Conservation (phyloP, 2,888 invertebrate species). For the Timema podura region DNA sequence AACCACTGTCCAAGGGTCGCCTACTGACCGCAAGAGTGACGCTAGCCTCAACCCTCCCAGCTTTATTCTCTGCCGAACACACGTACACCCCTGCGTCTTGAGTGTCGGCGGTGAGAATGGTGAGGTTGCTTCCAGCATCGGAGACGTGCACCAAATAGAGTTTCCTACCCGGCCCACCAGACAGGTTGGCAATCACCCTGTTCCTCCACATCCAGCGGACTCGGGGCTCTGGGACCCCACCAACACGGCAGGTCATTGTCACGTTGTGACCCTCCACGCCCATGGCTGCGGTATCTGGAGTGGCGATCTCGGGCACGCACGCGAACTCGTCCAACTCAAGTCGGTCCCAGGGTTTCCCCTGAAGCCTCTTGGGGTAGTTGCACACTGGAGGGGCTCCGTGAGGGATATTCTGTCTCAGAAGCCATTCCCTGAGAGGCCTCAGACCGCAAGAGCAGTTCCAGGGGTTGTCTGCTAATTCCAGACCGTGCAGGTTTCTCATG, state of each 20-base stretch:
- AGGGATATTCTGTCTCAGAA: conserved; percentile 72
- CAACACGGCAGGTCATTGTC: conserved; percentile 66
- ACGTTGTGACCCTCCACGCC: conserved; percentile 69
- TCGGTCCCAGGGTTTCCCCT: conserved; percentile 67
- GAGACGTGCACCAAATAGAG: conserved; percentile 59
- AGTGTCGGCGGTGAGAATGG: conserved; percentile 65
- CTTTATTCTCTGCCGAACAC: conserved; percentile 76
- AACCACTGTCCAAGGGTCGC: conserved; percentile 42
- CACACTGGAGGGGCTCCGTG: conserved; percentile 68
- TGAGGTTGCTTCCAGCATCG: conserved; percentile 67
- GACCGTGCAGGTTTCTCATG: conserved; percentile 64
- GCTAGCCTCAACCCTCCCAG: conserved; percentile 69
- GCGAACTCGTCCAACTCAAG: conserved; percentile 76
- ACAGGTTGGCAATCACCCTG: conserved; percentile 62
- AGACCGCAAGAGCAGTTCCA: conserved; percentile 80
- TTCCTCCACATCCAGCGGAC: conserved; percentile 71
- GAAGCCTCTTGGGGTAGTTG: conserved; percentile 59
- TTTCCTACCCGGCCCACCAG: conserved; percentile 20
- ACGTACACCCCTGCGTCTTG: conserved; percentile 73
- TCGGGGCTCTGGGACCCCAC: conserved; percentile 66
- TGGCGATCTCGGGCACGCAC: conserved; percentile 65
- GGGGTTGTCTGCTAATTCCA: conserved; percentile 73
- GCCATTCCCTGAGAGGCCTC: conserved; percentile 72
- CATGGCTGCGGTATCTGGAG: conserved; percentile 53
- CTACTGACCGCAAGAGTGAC: conserved; percentile 62